These are phyloP conservation scores for Diorhabda sublineata DNA, from an alignment of 1,140 invertebrate genomes.

Conservation along the genomic window DNA sequence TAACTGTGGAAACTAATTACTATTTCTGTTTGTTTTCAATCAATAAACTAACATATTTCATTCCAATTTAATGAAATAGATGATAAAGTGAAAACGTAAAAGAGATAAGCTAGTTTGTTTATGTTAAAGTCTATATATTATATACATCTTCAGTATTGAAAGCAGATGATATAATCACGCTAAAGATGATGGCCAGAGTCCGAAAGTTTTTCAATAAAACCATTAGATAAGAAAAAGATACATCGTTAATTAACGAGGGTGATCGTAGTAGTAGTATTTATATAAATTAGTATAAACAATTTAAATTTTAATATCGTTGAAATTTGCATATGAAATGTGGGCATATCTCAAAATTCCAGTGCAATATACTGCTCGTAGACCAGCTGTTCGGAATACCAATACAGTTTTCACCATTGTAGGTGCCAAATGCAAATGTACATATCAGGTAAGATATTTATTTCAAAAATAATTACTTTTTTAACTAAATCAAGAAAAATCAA, in stretches of 20 bases:
- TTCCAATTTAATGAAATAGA: not conserved
- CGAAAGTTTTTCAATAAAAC: conserved; percentile 5
- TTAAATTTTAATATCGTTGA: not conserved
- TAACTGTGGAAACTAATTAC: no score
- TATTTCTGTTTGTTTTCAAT: not conserved
- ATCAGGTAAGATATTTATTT: conserved; percentile 2
- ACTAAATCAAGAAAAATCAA: not conserved
- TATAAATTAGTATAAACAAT: not conserved
- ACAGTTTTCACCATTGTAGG: not conserved
- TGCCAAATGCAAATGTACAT: not conserved
- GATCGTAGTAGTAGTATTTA: not conserved
- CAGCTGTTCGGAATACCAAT: not conserved
- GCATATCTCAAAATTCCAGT: conserved; percentile 5
- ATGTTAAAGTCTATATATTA: not conserved
- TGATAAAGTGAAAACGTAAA: conserved; percentile 4
- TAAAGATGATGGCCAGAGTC: conserved; percentile 6
- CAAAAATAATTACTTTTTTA: not conserved
- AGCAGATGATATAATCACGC: not conserved
- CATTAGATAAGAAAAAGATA: conserved; percentile 1
- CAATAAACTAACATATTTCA: not conserved
- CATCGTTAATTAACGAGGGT: not conserved
- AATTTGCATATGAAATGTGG: not conserved
- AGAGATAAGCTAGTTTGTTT: conserved; percentile 9
- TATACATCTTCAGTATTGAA: not conserved
- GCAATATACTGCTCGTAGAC: conserved; percentile 4